These are phyloP conservation scores for Amphipoea lucens DNA, from an alignment of 2,888 invertebrate species.

Conservation along the genomic window DNA sequence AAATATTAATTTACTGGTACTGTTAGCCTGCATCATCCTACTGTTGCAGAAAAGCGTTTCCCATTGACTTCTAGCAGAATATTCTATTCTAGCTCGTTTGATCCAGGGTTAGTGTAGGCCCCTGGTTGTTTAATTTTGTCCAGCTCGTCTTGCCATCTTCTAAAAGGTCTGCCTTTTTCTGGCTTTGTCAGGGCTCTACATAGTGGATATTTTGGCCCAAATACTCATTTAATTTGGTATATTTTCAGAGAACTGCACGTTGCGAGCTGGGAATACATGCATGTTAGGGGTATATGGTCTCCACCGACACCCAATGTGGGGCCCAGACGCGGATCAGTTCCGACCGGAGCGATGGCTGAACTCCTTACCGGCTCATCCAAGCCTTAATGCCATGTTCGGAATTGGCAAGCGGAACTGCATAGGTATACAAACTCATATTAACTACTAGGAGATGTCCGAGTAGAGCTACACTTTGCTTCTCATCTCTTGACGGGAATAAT, in stretches of 20 bases:
- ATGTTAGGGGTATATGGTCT: conserved; percentile 72
- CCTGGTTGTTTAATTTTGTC: neutral
- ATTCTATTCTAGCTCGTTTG: neutral
- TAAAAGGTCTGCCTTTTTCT: neutral
- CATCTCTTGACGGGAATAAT: neutral
- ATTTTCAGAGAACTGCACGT: conserved; percentile 23
- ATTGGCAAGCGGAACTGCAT: conserved; percentile 77
- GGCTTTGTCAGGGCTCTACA: neutral
- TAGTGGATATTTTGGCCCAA: neutral
- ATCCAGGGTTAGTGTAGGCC: neutral
- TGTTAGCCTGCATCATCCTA: neutral
- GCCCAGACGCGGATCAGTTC: conserved; percentile 74
- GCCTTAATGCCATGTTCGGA: conserved; percentile 73
- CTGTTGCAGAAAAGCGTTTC: neutral
- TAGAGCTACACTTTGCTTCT: neutral
- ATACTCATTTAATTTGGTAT: neutral
- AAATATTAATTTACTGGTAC: neutral
- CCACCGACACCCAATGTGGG: conserved; percentile 77
- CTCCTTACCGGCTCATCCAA: conserved; percentile 71
- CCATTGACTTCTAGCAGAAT: neutral
- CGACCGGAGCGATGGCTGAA: conserved; percentile 79
- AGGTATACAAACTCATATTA: conserved; percentile 60
- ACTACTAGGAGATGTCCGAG: neutral
- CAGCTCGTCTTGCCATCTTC: too few species aligned
- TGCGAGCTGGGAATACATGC: conserved; percentile 73